Conservation (phyloP, 2,113 vertebrate species). For the Rhodinocichla rosea region DNA sequence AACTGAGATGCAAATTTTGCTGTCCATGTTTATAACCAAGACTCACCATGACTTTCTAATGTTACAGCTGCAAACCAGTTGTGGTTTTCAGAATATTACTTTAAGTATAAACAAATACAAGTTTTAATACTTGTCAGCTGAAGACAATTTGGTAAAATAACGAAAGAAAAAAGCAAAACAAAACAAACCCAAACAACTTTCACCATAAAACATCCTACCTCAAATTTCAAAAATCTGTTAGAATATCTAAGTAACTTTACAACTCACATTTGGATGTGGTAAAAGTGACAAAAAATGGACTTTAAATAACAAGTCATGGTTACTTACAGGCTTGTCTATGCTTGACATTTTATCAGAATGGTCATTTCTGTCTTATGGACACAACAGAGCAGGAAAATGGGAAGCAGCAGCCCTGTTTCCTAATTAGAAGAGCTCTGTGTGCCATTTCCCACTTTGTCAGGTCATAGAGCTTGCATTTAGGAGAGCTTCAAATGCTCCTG, state of each 20-base stretch:
- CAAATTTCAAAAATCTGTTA: neutral
- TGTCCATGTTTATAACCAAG: neutral
- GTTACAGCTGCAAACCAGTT: neutral
- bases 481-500: neutral
- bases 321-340: neutral
- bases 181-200: fast-evolving
- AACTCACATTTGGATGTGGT: neutral
- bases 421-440: neutral
- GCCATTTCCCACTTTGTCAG: neutral
- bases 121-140: neutral
- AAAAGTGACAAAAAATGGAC: neutral
- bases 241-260: neutral
- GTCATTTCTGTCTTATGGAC: neutral
- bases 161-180: neutral
- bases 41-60: neutral
- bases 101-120: neutral
- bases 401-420: neutral
- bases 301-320: neutral
- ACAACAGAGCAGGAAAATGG: neutral
- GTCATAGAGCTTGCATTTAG: neutral
- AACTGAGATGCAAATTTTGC: neutral
- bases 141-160: neutral
- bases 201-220: neutral
- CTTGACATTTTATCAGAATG: neutral
- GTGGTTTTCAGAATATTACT: neutral